A percentile compares a stretch with the other conserved stretches of the same genome.
These are phyloP conservation scores for Anastatus disparis DNA, from an alignment of 1,140 invertebrate species.

Conservation along the genomic window DNA sequence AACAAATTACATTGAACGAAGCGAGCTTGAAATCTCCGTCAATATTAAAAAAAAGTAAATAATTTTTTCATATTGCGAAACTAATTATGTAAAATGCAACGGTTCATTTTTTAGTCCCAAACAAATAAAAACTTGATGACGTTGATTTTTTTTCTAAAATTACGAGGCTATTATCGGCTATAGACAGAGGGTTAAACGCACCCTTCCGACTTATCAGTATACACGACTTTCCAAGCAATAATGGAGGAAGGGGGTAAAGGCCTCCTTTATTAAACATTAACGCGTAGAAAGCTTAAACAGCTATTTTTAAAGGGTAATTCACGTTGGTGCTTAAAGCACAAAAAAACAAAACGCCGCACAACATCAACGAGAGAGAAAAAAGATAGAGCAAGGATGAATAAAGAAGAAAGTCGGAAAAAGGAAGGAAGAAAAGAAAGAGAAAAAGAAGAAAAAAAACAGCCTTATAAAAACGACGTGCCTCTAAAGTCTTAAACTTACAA, in stretches of 20 bases:
- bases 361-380: background rate
- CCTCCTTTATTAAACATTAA: constrained; percentile 4
- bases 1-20: too few species aligned
- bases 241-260: too few species aligned
- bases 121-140: too few species aligned
- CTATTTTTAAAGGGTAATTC: constrained; percentile 3
- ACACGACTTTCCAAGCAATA: background rate
- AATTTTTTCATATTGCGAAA: too few species aligned
- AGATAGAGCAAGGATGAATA: background rate
- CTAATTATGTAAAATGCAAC: too few species aligned
- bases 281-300: background rate
- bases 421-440: background rate
- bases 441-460: background rate
- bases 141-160: too few species aligned
- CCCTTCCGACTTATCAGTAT: background rate
- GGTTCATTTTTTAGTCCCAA: too few species aligned
- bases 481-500: constrained; percentile 11
- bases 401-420: too few species aligned
- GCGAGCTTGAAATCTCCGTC: too few species aligned
- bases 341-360: too few species aligned
- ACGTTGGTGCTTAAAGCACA: background rate
- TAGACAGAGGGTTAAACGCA: background rate
- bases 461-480: background rate
- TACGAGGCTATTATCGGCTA: background rate
- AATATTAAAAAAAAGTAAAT: too few species aligned